Conservation (phyloP, 1,140 invertebrate genomes). For the Drosophila insularis region DNA sequence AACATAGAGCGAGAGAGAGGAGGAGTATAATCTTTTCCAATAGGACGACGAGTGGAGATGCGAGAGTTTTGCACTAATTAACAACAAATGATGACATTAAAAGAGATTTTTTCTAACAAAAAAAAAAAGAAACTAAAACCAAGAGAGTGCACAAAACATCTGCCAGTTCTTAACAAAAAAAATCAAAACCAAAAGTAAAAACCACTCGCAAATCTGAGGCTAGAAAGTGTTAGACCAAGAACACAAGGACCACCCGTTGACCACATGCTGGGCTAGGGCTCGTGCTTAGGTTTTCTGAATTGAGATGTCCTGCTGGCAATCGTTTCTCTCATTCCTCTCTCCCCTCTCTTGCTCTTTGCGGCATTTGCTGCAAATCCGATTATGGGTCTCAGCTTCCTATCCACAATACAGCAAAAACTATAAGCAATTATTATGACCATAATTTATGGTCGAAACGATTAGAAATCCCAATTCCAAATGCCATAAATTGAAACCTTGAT, state of each 20-base stretch:
- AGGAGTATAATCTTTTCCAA: neutral
- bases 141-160: slow-evolving; percentile 45
- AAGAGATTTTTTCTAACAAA: slow-evolving; percentile 26
- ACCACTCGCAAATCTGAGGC: slow-evolving; percentile 56
- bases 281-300: slow-evolving; percentile 66
- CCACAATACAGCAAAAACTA: slow-evolving; percentile 7
- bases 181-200: slow-evolving; percentile 25
- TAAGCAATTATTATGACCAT: slow-evolving; percentile 56
- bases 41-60: slow-evolving; percentile 6
- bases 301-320: slow-evolving; percentile 77
- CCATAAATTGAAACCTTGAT: slow-evolving; percentile 59
- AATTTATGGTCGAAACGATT: slow-evolving; percentile 77
- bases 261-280: slow-evolving; percentile 66
- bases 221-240: slow-evolving; percentile 64
- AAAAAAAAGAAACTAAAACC: slow-evolving; percentile 21
- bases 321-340: slow-evolving; percentile 7
- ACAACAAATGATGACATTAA: slow-evolving; percentile 71
- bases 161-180: slow-evolving; percentile 27
- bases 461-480: slow-evolving; percentile 32
- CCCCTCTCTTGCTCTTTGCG: neutral
- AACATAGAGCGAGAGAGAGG: slow-evolving; percentile 9
- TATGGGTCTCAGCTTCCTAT: slow-evolving; percentile 57
- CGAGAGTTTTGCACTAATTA: slow-evolving; percentile 66
- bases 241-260: slow-evolving; percentile 64
- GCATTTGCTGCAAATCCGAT: slow-evolving; percentile 58